Percentiles rank a stretch among this genome's conserved stretches.
These are phyloP conservation scores for Papilio elwesi DNA, from an alignment of 2,888 invertebrate genomes.

Conservation along the genomic window DNA sequence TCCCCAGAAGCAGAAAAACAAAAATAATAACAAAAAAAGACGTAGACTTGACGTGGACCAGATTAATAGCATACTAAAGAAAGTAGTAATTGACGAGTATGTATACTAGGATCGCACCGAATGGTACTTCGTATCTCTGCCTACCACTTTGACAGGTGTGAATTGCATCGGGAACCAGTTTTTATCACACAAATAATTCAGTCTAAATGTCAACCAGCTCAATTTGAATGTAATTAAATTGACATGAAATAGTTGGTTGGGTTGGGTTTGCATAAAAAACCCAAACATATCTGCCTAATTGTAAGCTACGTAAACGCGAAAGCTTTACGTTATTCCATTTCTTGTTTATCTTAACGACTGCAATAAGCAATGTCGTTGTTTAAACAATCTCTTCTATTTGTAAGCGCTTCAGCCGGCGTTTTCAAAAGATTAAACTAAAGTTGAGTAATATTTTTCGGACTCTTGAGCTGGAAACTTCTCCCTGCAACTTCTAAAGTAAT, in stretches of 20 bases:
- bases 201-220: too few relatives aligned
- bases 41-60: too few relatives aligned
- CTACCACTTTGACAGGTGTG: too few relatives aligned
- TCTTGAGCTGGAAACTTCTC: slow-evolving; percentile 30
- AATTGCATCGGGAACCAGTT: too few relatives aligned
- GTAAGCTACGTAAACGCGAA: background rate
- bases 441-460: slow-evolving; percentile 37
- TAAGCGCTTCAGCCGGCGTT: slow-evolving; percentile 33
- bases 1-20: too few relatives aligned
- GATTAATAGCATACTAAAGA: too few relatives aligned
- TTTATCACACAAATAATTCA: too few relatives aligned
- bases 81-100: too few relatives aligned
- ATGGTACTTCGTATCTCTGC: too few relatives aligned
- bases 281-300: slow-evolving; percentile 4
- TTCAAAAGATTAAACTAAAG: slow-evolving; percentile 39
- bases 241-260: background rate
- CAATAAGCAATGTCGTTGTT: slow-evolving; percentile 37
- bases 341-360: slow-evolving; percentile 36
- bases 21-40: too few relatives aligned
- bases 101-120: too few relatives aligned
- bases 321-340: slow-evolving; percentile 23
- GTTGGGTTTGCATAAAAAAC: background rate
- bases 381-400: slow-evolving; percentile 36
- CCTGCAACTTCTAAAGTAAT: slow-evolving; percentile 21
- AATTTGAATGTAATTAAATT: background rate